Evolutionary conservation across 2,888 invertebrate species (phyloP), one percentile per base, ranked within the genome.

Genomic region (Caenorhabditis parvicauda): DNA sequence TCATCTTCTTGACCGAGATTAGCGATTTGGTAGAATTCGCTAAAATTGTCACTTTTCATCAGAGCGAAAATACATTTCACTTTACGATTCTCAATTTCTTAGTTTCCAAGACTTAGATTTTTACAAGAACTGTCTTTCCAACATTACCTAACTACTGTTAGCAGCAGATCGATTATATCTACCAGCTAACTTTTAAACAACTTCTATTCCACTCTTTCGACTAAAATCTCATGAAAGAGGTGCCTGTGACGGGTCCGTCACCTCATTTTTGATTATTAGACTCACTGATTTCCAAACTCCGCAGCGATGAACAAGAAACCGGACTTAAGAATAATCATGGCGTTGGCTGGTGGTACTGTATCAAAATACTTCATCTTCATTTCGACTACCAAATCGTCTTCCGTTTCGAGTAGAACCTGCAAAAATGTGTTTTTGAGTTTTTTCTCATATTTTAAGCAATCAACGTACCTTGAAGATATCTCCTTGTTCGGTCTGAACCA

Each of bases 201-300:
- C 2, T 47, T 35, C 6, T 19, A 17, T n/a, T n/a, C n/a, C n/a
- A n/a, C n/a, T n/a, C n/a, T n/a, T n/a, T n/a, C n/a, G n/a, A n/a
- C n/a, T n/a, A n/a, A n/a, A n/a, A n/a, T n/a, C n/a, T n/a, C n/a
- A n/a, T n/a, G n/a, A n/a, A n/a, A n/a, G n/a, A n/a, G n/a, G n/a
- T n/a, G 9, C 35, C 9, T 32, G 9, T 32, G 9, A 9, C 35
- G 12, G 12, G 12, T 21, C 27, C 17, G 45, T n/a, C 12, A 41
- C 41, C 14, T n/a, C 9, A n/a, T 41, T 41, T 32, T n/a, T 41
- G 9, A 1, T n/a, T 25, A 28, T 19, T 35, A 49, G 35, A 90
- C 94, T 90, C 86, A 95, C 93, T 99, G 98, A 85, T 98, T 98
- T 76, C 96, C 96, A 87, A 96, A 98, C 84, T 99, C 98, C 27